phyloP scores from a whole-genome alignment of 2,888 invertebrate species.

The Athripsodes cinereus region DNA sequence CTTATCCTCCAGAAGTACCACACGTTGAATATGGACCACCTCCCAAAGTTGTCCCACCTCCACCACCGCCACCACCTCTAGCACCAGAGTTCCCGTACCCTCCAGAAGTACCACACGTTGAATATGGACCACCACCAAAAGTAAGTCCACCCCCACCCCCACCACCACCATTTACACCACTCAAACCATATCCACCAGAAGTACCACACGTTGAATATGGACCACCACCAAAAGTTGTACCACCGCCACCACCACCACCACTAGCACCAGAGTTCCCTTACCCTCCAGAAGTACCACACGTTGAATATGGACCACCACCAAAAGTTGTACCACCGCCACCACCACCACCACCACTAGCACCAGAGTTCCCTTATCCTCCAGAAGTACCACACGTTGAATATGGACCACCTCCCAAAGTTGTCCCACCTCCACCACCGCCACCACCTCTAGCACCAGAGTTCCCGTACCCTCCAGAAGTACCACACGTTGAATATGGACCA shows the following conservation, averaged over 20 bases:
- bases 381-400: constrained; percentile 30
- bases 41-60: no score
- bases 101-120: constrained; percentile 13
- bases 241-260: constrained; percentile 9
- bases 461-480: constrained; percentile 23
- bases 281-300: not conserved
- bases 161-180: constrained; percentile 9
- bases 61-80: constrained; percentile 3
- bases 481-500: constrained; percentile 23
- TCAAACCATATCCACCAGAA: not conserved
- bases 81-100: constrained; percentile 12
- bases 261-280: not conserved
- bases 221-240: constrained; percentile 6
- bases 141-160: constrained; percentile 20
- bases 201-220: not conserved
- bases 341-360: constrained; percentile 13
- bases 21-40: constrained; percentile 9
- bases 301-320: not conserved
- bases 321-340: constrained; percentile 15
- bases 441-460: constrained; percentile 23
- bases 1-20: constrained; percentile 10
- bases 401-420: constrained; percentile 24
- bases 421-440: constrained; percentile 26
- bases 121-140: constrained; percentile 27
- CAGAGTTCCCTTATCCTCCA: constrained; percentile 27